Percentiles rank a stretch among this genome's conserved stretches.
These are phyloP conservation scores for Tachina grossa DNA, from an alignment of 2,888 invertebrate species.

Conservation along the genomic window DNA sequence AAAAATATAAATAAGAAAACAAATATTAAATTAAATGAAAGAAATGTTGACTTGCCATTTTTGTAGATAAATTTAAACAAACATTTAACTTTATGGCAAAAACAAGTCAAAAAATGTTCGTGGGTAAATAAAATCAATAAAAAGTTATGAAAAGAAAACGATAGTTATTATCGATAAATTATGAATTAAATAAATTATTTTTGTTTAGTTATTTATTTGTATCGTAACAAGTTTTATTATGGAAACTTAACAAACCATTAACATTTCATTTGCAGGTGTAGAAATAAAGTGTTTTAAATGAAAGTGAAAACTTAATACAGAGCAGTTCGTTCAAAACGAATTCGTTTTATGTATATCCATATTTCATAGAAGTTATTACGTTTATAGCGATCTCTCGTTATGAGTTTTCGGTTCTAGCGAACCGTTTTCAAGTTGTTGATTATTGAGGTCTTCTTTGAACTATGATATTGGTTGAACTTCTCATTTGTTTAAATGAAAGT, in stretches of 20 bases:
- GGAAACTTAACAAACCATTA: slow-evolving; percentile 3
- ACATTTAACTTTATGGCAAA: slow-evolving; percentile 33
- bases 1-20: background rate
- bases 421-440: background rate
- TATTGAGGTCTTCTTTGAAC: no score
- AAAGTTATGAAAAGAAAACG: background rate
- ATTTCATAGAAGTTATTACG: no score
- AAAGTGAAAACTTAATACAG: slow-evolving; percentile 39
- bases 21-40: slow-evolving; percentile 34
- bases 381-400: no score
- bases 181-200: slow-evolving; percentile 30
- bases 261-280: background rate
- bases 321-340: background rate
- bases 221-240: slow-evolving; percentile 11
- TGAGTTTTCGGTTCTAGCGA: background rate
- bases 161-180: slow-evolving; percentile 43
- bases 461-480: no score
- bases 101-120: slow-evolving; percentile 15
- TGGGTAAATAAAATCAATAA: slow-evolving; percentile 17
- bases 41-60: slow-evolving; percentile 46
- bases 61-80: slow-evolving; percentile 30
- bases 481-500: no score
- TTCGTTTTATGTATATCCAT: no score
- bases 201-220: slow-evolving; percentile 6
- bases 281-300: slow-evolving; percentile 14